Evolutionary conservation across 2,113 vertebrate genomes (phyloP).

Genomic region (Mola mola): DNA sequence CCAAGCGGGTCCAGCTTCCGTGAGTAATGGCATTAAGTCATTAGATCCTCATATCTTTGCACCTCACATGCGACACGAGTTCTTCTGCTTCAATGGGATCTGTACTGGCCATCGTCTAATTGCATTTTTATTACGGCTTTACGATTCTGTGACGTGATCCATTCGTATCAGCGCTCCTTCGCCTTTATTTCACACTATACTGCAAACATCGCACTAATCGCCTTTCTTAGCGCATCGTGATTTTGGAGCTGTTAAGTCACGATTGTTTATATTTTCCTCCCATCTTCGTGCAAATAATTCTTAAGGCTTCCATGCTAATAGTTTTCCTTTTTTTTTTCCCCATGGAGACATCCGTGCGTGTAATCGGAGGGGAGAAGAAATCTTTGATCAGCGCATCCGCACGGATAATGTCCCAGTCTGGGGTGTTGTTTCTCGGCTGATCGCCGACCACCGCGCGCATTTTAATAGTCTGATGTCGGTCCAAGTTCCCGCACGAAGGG

Average conservation of each 20-base stretch:
- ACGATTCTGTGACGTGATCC: conserved; percentile 49
- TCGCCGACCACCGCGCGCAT: conserved; percentile 68
- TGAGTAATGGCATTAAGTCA: conserved; percentile 52
- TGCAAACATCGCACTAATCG: conserved; percentile 52
- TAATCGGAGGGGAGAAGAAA: conserved; percentile 28
- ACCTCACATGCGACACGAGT: conserved; percentile 33
- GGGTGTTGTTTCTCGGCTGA: conserved; percentile 70
- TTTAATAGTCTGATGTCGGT: conserved; percentile 68
- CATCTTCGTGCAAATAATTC: conserved; percentile 19
- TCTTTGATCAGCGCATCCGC: conserved; percentile 62
- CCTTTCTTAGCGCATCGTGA: conserved; percentile 36
- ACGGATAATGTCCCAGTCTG: conserved; percentile 60
- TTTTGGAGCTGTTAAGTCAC: conserved; percentile 43
- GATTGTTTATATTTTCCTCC: background rate
- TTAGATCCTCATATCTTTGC: conserved; percentile 41
- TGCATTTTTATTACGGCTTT: conserved; percentile 52
- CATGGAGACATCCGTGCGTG: conserved; percentile 17
- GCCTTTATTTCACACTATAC: conserved; percentile 19
- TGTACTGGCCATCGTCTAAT: conserved; percentile 49
- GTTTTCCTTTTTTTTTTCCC: conserved; percentile 16
- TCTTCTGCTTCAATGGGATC: conserved; percentile 20
- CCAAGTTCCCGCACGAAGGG: conserved; percentile 55
- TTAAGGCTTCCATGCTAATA: conserved; percentile 15
- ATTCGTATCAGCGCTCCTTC: conserved; percentile 24
- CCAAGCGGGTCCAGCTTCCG: conserved; percentile 22